Percentiles rank a stretch among this genome's conserved stretches.
These are phyloP conservation scores for Crotalus helleri DNA, from an alignment of 2,113 vertebrate genomes.

Conservation along the genomic window DNA sequence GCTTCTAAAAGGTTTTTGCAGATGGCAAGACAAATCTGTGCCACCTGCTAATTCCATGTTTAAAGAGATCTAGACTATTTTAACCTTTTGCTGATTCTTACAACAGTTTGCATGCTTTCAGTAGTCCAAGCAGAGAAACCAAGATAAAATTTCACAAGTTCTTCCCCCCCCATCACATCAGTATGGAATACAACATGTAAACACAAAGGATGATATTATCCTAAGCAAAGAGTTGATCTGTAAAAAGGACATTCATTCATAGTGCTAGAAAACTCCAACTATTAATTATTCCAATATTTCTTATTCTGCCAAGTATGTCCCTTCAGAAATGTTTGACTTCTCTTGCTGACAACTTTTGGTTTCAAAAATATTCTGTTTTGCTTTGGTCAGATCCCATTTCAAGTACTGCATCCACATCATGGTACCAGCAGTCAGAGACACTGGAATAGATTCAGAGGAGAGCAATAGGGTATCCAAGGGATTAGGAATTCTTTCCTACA, in stretches of 20 bases:
- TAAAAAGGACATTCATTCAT: not conserved
- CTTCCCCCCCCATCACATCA: not conserved
- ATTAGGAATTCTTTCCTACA: not conserved
- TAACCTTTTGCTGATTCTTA: not conserved
- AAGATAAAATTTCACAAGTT: not conserved
- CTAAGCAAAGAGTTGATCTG: not conserved
- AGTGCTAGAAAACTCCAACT: not conserved
- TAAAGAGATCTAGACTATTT: not conserved
- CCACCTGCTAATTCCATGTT: not conserved
- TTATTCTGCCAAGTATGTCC: not conserved
- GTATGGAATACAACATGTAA: not conserved
- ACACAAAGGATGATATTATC: not conserved
- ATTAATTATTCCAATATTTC: not conserved
- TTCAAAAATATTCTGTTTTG: not conserved
- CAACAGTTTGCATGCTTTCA: not conserved
- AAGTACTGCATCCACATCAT: not conserved
- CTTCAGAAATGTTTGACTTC: not conserved
- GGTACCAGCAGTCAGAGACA: not conserved
- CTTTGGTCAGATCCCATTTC: not conserved
- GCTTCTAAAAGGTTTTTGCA: not conserved
- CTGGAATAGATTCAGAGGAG: not conserved
- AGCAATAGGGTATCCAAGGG: not conserved
- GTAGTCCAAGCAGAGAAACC: not conserved
- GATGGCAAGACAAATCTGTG: not conserved
- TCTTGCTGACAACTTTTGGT: not conserved